phyloP scores from a whole-genome alignment of 2,113 vertebrate genomes.

The Dinomys branickii region DNA sequence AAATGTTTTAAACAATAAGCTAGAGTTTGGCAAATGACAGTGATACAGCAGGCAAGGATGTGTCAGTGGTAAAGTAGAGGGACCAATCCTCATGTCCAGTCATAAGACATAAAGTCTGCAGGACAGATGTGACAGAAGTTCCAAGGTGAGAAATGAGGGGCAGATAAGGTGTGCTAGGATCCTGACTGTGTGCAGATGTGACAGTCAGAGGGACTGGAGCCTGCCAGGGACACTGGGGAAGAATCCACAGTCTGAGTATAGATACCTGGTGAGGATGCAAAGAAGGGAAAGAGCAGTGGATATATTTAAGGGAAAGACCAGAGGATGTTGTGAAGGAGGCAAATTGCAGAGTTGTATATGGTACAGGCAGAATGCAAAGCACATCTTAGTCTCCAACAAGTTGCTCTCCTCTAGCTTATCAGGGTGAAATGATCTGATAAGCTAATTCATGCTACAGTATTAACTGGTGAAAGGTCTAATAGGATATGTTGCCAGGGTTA shows the following conservation, averaged over 20 bases:
- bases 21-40: not conserved
- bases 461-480: not conserved
- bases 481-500: not conserved
- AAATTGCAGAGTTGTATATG: not conserved
- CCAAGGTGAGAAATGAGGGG: not conserved
- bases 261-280: too few relatives aligned
- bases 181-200: not conserved
- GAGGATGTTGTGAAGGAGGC: not conserved
- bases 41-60: not conserved
- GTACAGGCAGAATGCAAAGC: not conserved
- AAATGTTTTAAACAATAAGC: not conserved
- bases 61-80: not conserved
- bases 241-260: not conserved
- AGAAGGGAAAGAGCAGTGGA: not conserved
- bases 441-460: not conserved
- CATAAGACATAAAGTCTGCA: not conserved
- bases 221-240: too few relatives aligned
- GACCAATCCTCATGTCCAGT: not conserved
- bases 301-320: not conserved
- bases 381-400: not conserved
- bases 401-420: not conserved
- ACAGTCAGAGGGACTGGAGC: not conserved
- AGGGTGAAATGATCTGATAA: not conserved
- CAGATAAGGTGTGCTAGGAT: not conserved
- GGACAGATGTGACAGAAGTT: too few relatives aligned